phyloP scores from a whole-genome alignment of 1,140 invertebrate genomes.

The Helicoverpa armigera region DNA sequence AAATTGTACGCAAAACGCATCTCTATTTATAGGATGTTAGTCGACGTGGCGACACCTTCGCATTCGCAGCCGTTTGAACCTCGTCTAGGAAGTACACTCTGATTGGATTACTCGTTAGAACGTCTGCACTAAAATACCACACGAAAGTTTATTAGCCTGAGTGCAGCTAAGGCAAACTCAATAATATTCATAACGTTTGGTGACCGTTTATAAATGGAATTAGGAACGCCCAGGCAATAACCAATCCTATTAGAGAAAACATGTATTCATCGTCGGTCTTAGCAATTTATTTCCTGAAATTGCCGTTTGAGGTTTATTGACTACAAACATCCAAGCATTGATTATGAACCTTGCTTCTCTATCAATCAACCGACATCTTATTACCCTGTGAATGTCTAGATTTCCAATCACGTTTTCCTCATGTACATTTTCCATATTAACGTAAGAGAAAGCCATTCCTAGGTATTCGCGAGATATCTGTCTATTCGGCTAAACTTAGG shows the following conservation, averaged over 20 bases:
- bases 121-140: slow-evolving; percentile 43
- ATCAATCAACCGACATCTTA: no score
- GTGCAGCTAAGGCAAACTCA: not conserved
- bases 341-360: no score
- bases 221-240: not conserved
- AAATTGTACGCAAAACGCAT: not conserved
- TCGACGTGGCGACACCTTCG: slow-evolving; percentile 14
- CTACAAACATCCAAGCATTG: no score
- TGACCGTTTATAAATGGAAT: slow-evolving; percentile 3
- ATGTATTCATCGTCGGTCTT: no score
- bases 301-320: no score
- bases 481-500: no score
- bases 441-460: not conserved
- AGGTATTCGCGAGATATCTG: no score
- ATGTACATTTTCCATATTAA: not conserved
- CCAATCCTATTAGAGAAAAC: no score
- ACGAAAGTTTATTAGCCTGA: slow-evolving; percentile 42
- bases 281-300: no score
- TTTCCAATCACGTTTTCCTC: not conserved
- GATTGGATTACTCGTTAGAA: slow-evolving; percentile 40
- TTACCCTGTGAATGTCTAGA: no score
- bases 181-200: slow-evolving; percentile 26
- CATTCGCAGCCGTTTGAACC: slow-evolving; percentile 25
- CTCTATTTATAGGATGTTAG: slow-evolving; percentile 20
- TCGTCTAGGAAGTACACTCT: slow-evolving; percentile 39